Conservation (phyloP, 2,888 invertebrate genomes). For the Colletes collaris region DNA sequence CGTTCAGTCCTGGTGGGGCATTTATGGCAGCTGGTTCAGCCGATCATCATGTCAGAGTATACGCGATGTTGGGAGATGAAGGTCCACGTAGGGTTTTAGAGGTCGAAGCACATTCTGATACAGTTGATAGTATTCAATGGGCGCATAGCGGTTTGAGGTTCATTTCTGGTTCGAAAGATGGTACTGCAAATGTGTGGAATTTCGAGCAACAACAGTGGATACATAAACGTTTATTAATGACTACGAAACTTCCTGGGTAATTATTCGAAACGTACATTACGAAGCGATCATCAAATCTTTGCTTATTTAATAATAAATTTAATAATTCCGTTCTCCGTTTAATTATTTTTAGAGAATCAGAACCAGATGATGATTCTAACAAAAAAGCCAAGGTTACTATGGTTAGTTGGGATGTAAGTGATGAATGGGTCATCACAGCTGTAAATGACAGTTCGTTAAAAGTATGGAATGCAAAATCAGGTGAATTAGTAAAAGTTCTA, state of each 20-base stretch:
- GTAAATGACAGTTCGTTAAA: constrained; percentile 93
- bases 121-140: constrained; percentile 98
- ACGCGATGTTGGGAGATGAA: constrained; percentile 90
- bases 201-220: constrained; percentile 96
- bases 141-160: constrained; percentile 94
- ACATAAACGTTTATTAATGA: constrained; percentile 89
- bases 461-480: constrained; percentile 91
- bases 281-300: neutral
- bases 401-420: constrained; percentile 97
- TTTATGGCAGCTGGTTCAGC: constrained; percentile 97
- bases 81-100: constrained; percentile 89
- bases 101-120: constrained; percentile 89
- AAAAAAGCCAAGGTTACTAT: constrained; percentile 94
- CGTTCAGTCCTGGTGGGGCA: constrained; percentile 94
- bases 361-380: constrained; percentile 84
- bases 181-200: constrained; percentile 96
- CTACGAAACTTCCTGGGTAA: constrained; percentile 86
- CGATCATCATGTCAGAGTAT: constrained; percentile 97
- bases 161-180: constrained; percentile 97
- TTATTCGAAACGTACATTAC: constrained; percentile 7
- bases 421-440: constrained; percentile 94
- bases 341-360: constrained; percentile 78
- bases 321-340: constrained; percentile 13
- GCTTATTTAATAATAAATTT: neutral
- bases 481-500: constrained; percentile 87